A percentile compares a stretch with the other conserved stretches of the same genome.
phyloP scores from a whole-genome alignment of 1,140 invertebrate species.

The Lasaia peninsularis region DNA sequence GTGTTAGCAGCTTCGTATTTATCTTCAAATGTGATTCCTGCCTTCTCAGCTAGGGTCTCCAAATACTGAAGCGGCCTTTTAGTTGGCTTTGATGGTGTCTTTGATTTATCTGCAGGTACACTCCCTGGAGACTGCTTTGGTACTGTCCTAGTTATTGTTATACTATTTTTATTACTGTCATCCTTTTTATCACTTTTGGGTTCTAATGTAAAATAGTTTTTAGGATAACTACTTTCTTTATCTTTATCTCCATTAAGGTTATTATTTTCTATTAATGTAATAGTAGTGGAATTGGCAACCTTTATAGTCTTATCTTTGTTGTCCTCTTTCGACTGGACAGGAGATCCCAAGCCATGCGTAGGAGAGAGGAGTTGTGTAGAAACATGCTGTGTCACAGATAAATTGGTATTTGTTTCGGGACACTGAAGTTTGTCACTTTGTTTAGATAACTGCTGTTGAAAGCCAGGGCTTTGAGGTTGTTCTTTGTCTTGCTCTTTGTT shows the following conservation, averaged over 20 bases:
- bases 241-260: constrained; percentile 56
- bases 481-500: constrained; percentile 69
- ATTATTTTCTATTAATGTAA: constrained; percentile 62
- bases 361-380: constrained; percentile 54
- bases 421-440: constrained; percentile 43
- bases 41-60: constrained; percentile 82
- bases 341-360: constrained; percentile 38
- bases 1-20: constrained; percentile 82
- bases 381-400: constrained; percentile 63
- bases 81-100: constrained; percentile 40
- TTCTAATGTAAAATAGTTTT: constrained; percentile 68
- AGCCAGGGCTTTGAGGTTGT: constrained; percentile 42
- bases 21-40: constrained; percentile 82
- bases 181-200: constrained; percentile 69
- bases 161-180: constrained; percentile 63
- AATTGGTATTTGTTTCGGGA: constrained; percentile 46
- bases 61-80: constrained; percentile 80
- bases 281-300: constrained; percentile 66
- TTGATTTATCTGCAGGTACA: constrained; percentile 46
- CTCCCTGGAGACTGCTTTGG: constrained; percentile 54
- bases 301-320: constrained; percentile 65
- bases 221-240: constrained; percentile 59
- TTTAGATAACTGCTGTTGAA: constrained; percentile 48
- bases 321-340: constrained; percentile 52
- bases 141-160: constrained; percentile 64